A percentile compares a stretch with the other conserved stretches of the same genome.
These are phyloP conservation scores for Apocheima hispidaria DNA, from an alignment of 2,888 invertebrate species.

Conservation along the genomic window DNA sequence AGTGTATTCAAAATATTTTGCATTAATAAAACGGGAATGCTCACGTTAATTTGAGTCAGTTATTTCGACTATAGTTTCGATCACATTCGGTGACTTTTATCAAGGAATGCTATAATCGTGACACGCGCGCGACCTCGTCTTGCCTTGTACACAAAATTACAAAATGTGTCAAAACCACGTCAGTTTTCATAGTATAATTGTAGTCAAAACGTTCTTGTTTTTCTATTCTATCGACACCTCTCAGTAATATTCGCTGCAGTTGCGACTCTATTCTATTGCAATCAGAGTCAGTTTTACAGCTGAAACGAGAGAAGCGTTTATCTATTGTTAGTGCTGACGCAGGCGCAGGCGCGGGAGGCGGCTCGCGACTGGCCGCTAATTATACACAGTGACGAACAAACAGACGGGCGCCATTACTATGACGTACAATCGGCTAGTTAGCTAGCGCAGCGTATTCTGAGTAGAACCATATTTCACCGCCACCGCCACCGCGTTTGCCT, in stretches of 20 bases:
- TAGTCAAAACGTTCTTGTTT: constrained; percentile 19
- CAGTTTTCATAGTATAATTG: too few relatives aligned
- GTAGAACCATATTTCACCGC: background rate
- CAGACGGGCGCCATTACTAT: constrained; percentile 31
- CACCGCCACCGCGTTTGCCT: background rate
- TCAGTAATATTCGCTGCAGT: background rate
- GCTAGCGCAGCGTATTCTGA: background rate
- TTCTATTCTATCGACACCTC: background rate
- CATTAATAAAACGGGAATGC: too few relatives aligned
- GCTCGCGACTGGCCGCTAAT: constrained; percentile 52
- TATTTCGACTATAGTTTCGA: too few relatives aligned
- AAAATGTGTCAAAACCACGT: too few relatives aligned
- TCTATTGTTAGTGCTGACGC: constrained; percentile 1
- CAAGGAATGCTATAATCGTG: too few relatives aligned
- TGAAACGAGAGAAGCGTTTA: background rate
- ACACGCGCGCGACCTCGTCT: too few relatives aligned
- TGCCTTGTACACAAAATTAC: too few relatives aligned
- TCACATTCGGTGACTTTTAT: too few relatives aligned
- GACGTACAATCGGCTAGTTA: constrained; percentile 23
- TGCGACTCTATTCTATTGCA: background rate
- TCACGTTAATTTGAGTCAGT: too few relatives aligned
- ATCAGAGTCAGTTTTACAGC: background rate
- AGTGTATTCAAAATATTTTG: too few relatives aligned
- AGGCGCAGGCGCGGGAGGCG: constrained; percentile 15
- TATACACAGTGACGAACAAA: constrained; percentile 71